A percentile compares a stretch with the other conserved stretches of the same genome.
phyloP scores from a whole-genome alignment of 2,888 invertebrate species.

The Orthosia incerta region DNA sequence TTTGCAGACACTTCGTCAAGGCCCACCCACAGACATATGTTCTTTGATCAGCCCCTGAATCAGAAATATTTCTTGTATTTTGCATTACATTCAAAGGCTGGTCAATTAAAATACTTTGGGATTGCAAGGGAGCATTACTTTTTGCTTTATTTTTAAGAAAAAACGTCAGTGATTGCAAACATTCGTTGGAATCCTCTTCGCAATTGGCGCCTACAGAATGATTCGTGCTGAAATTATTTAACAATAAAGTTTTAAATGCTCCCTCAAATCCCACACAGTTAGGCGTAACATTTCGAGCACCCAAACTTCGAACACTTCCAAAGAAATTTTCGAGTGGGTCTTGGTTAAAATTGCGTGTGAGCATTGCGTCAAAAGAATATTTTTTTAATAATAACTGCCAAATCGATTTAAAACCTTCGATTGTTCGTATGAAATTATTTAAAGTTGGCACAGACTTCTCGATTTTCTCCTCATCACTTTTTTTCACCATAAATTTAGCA shows the following conservation, averaged over 20 bases:
- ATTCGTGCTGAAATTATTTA: too few species aligned
- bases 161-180: constrained; percentile 7
- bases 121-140: background rate
- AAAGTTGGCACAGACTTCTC: too few species aligned
- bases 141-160: constrained; percentile 11
- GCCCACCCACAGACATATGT: background rate
- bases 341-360: constrained; percentile 17
- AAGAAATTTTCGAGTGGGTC: background rate
- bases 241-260: too few species aligned
- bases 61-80: constrained; percentile 11
- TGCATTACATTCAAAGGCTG: constrained; percentile 17
- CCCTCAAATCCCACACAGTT: too few species aligned
- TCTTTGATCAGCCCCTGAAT: constrained; percentile 14
- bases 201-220: constrained; percentile 2
- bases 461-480: constrained; percentile 8
- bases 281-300: too few species aligned
- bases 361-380: constrained; percentile 18
- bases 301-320: too few species aligned
- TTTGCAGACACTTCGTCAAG: background rate
- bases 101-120: constrained; percentile 3
- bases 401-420: background rate
- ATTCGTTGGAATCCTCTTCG: constrained; percentile 7
- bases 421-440: too few species aligned
- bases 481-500: constrained; percentile 14
- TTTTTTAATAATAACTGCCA: constrained; percentile 14